These are phyloP conservation scores for Pantelozetes paolii DNA, from an alignment of 2,888 invertebrate genomes.

Conservation along the genomic window DNA sequence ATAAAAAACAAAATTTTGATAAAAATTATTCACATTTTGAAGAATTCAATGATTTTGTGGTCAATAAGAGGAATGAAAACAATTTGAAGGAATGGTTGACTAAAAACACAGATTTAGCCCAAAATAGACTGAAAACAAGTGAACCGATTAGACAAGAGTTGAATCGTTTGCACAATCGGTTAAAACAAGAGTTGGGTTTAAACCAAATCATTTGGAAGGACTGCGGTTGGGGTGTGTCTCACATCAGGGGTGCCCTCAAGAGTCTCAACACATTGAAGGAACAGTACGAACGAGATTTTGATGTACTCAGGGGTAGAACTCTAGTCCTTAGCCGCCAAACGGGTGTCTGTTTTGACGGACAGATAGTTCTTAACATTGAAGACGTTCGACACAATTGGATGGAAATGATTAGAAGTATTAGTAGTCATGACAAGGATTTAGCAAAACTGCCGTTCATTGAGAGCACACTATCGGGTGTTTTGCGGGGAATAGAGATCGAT, in stretches of 20 bases:
- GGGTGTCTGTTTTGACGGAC: conserved; percentile 83
- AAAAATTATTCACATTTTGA: no score
- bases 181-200: conserved; percentile 60
- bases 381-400: conserved; percentile 92
- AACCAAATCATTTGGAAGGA: conserved; percentile 58
- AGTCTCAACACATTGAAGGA: conserved; percentile 71
- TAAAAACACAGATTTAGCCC: conserved; percentile 66
- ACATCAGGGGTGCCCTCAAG: conserved; percentile 82
- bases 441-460: conserved; percentile 29
- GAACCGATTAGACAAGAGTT: conserved; percentile 71
- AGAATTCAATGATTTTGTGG: conserved; percentile 28
- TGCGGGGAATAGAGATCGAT: conserved; percentile 73
- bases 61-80: conserved; percentile 32
- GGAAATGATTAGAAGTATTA: conserved; percentile 62
- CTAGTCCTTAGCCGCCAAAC: conserved; percentile 83
- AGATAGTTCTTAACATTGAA: conserved; percentile 82
- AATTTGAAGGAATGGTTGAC: conserved; percentile 61
- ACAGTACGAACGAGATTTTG: conserved; percentile 69
- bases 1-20: no score
- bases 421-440: conserved; percentile 16
- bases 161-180: conserved; percentile 60
- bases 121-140: conserved; percentile 63
- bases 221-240: conserved; percentile 59
- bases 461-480: conserved; percentile 46
- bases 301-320: conserved; percentile 59